Evolutionary conservation across 2,797 vertebrate species (phyloP), one percentile per base, ranked within the genome.

Genomic region (Cyclura pinguis): DNA sequence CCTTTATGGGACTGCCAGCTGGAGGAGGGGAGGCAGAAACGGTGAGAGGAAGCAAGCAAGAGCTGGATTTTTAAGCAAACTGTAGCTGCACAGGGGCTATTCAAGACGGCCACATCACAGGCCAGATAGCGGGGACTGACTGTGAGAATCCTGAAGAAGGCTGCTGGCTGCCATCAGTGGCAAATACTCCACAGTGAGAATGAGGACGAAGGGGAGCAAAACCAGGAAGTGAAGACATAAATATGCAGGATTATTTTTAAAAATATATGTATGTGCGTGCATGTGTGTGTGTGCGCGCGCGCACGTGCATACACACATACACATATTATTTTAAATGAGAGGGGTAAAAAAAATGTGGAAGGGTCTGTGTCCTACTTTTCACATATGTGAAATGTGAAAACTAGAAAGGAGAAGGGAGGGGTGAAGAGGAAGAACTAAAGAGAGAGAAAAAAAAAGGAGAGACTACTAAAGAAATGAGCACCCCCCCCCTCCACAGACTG

Each of bases 401-500:
- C 93, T 95, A 95, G 96, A 95, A 96, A 94, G 86, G 90, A 90
- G 84, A 92, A 80, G 93, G 93, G 81, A 92, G 87, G 91, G 67
- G 92, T 90, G 89, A 92, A 94, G 96, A 96, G 95, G 95, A 96
- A 97, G 96, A 96, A 97, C 96, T 95, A 97, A 96, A 57, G 3
- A 72, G 67, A 57, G 3, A 72, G 67, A 24, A n/a, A 95, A 97
- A 97, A 96, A 97, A 97, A 98, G 95, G 97, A 98, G 98, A 97
- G 98, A 98, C 98, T 98, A 98, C 98, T 98, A 98, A 98, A 98
- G 98, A 98, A 98, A 98, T 97, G 97, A 96, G 97, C 98, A 69
- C 98, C 98, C 97, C 98, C 97, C 98, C 96, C 98, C 98, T 98
- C 98, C 98, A 98, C 98, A 99, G 99, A 99, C 99, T 98, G 98